A percentile compares a stretch with the other conserved stretches of the same genome.
Conservation (phyloP, 1,140 invertebrate genomes). For the Lucilia sericata region DNA sequence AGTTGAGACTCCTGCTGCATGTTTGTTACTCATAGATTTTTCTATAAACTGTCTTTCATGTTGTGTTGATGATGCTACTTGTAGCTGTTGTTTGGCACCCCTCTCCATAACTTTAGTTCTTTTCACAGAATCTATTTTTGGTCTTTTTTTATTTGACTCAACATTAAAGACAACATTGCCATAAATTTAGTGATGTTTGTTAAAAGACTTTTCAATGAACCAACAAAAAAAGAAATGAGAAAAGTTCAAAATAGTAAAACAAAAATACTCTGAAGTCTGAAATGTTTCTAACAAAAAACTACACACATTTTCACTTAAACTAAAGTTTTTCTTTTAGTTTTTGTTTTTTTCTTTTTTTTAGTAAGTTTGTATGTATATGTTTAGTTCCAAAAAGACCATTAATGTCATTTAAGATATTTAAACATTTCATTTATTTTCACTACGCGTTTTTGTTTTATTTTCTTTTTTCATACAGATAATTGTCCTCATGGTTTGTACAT, state of each 20-base stretch:
- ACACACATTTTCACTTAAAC: slow-evolving; percentile 14
- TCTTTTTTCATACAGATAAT: neutral
- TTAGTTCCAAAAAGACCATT: neutral
- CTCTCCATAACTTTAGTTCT: too few species aligned
- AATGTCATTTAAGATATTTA: slow-evolving; percentile 34
- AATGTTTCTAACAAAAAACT: neutral
- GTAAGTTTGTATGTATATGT: neutral
- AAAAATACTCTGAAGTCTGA: neutral
- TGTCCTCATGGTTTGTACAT: too few species aligned
- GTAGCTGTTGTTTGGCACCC: neutral
- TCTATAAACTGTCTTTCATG: slow-evolving; percentile 30
- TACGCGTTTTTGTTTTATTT: neutral
- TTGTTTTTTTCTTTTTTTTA: neutral
- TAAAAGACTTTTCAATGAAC: slow-evolving; percentile 4
- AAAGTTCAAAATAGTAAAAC: neutral
- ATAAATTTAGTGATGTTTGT: slow-evolving; percentile 39
- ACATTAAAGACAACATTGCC: slow-evolving; percentile 37
- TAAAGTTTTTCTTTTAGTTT: too few species aligned
- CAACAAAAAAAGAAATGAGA: neutral
- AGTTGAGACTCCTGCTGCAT: neutral
- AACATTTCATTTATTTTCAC: slow-evolving; percentile 35
- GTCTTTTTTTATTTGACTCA: slow-evolving; percentile 21
- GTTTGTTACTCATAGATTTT: slow-evolving; percentile 33
- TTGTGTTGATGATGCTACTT: slow-evolving; percentile 33
- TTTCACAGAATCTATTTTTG: too few species aligned